A percentile compares a stretch with the other conserved stretches of the same genome.
Evolutionary conservation across 2,797 vertebrate genomes (phyloP).

Genomic region (Chromobotia macracanthus): DNA sequence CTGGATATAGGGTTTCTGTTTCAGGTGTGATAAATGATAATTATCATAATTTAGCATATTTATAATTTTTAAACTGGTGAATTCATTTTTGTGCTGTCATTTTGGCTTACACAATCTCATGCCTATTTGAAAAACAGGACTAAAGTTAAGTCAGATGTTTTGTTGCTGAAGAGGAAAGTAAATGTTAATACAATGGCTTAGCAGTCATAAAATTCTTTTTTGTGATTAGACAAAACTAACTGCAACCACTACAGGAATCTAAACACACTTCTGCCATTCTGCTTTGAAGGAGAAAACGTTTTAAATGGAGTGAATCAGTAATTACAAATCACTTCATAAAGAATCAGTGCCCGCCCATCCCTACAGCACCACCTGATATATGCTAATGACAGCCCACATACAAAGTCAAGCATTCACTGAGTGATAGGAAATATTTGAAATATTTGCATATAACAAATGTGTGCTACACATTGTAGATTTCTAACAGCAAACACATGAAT

Average conservation of each 20-base stretch:
- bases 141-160: neutral
- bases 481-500: neutral
- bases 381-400: conserved; percentile 20
- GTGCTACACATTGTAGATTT: neutral
- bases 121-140: neutral
- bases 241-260: neutral
- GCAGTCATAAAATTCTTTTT: neutral
- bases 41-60: neutral
- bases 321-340: conserved; percentile 27
- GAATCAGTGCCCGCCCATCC: conserved; percentile 12
- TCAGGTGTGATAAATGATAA: conserved; percentile 14
- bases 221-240: conserved; percentile 33
- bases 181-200: neutral
- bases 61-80: conserved; percentile 13
- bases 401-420: neutral
- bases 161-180: neutral
- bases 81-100: neutral
- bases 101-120: neutral
- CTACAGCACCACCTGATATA: neutral
- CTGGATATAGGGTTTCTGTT: neutral
- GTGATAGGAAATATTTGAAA: neutral
- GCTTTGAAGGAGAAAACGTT: neutral
- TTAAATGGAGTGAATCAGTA: conserved; percentile 21
- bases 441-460: conserved; percentile 6
- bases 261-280: conserved; percentile 7